These are phyloP conservation scores for Rattus rattus DNA, from an alignment of 2,113 vertebrate genomes.

Conservation along the genomic window DNA sequence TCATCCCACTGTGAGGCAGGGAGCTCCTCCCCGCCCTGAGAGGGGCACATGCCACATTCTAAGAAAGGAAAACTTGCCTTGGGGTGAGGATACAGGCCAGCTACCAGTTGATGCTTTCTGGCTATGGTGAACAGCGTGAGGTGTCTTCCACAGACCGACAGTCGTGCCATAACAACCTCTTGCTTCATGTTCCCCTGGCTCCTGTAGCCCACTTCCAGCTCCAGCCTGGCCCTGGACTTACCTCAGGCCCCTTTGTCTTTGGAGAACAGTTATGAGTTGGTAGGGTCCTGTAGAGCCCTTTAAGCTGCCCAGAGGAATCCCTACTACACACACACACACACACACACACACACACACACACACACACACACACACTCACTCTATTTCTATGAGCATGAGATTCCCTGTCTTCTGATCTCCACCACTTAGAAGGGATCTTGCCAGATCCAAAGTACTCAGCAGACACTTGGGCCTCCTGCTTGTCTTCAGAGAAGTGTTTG, in stretches of 20 bases:
- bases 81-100: accelerated
- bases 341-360: too few relatives aligned
- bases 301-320: not conserved
- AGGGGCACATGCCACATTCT: not conserved
- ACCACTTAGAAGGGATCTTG: not conserved
- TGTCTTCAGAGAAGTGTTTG: not conserved
- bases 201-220: not conserved
- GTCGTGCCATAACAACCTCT: accelerated
- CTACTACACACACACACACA: too few relatives aligned
- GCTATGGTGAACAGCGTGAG: accelerated
- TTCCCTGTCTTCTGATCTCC: not conserved
- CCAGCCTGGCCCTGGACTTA: not conserved
- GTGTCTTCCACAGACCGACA: not conserved
- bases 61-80: not conserved
- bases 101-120: accelerated
- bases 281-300: too few relatives aligned
- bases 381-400: not conserved
- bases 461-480: not conserved
- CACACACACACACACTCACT: too few relatives aligned
- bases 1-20: not conserved
- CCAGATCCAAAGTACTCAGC: not conserved
- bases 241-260: not conserved
- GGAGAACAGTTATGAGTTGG: not conserved
- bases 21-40: not conserved
- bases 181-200: accelerated